Percentiles rank a stretch among this genome's conserved stretches.
Evolutionary conservation across 2,113 vertebrate species (phyloP).

Genomic region (Brienomyrus brachyistius): DNA sequence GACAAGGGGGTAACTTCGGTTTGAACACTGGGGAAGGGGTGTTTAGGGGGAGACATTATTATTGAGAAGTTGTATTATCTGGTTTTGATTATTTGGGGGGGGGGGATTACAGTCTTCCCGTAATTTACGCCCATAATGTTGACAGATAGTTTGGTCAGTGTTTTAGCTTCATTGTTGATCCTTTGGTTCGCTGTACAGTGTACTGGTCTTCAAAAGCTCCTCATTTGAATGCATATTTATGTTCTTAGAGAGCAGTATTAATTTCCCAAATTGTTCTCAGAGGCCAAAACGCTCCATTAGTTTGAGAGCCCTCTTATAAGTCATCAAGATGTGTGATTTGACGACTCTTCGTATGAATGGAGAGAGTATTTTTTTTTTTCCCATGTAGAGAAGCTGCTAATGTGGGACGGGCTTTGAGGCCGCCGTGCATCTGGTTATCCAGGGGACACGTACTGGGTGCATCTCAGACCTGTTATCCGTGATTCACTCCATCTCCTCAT

Average conservation of each 20-base stretch:
- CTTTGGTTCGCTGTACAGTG: neutral
- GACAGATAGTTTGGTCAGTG: neutral
- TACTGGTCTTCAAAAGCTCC: neutral
- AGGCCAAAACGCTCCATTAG: neutral
- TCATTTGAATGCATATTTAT: neutral
- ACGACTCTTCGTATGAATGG: neutral
- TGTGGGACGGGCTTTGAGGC: too few relatives aligned
- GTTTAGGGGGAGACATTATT: too few relatives aligned
- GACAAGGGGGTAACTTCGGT: neutral
- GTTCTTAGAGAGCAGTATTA: neutral
- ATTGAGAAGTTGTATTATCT: too few relatives aligned
- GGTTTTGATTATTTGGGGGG: too few relatives aligned
- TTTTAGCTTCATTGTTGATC: neutral
- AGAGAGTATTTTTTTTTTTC: neutral
- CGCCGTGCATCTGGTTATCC: neutral
- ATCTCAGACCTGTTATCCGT: neutral
- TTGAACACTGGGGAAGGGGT: too few relatives aligned
- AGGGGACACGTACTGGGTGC: neutral
- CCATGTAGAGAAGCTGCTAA: neutral
- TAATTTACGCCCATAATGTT: neutral
- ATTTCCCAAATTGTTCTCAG: neutral
- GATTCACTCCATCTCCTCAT: constrained; percentile 7
- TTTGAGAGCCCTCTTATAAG: neutral
- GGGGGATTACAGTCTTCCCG: too few relatives aligned
- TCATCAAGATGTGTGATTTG: neutral